A percentile compares a stretch with the other conserved stretches of the same genome.
Conservation (phyloP, 92 coral and sea anemone species). For the Plumapathes pennacea region DNA sequence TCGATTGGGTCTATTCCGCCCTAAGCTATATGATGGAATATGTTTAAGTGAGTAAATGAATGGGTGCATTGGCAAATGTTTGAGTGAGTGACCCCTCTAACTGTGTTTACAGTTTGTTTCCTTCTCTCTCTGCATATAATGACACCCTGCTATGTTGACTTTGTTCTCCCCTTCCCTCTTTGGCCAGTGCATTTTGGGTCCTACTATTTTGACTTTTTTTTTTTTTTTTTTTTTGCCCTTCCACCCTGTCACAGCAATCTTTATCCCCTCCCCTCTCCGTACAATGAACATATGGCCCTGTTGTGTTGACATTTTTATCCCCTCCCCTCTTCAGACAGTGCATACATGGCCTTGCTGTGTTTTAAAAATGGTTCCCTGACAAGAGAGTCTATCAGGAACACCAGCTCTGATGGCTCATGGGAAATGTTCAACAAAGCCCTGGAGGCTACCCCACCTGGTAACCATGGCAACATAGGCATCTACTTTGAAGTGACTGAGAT, state of each 20-base stretch:
- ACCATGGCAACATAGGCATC: constrained; percentile 92
- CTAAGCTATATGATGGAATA: too few species aligned
- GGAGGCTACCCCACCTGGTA: constrained; percentile 73
- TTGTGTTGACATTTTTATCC: neutral
- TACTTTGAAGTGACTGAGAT: constrained; percentile 90
- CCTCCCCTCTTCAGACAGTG: constrained; percentile 57
- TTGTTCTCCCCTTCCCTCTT: too few species aligned
- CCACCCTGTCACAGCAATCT: neutral
- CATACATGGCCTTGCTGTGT: constrained; percentile 95
- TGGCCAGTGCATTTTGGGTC: neutral
- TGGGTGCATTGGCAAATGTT: too few species aligned
- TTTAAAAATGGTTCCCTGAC: constrained; percentile 96
- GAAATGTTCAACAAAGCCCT: constrained; percentile 68
- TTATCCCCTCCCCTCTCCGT: neutral
- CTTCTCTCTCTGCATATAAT: too few species aligned
- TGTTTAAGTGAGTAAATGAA: too few species aligned
- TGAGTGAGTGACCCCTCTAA: too few species aligned
- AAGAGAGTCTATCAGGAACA: constrained; percentile 79
- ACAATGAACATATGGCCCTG: neutral
- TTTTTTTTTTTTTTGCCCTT: neutral
- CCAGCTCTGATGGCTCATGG: constrained; percentile 87
- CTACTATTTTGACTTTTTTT: neutral
- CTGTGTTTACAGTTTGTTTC: too few species aligned
- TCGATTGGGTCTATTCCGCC: too few species aligned
- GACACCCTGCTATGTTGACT: too few species aligned